phyloP scores from a whole-genome alignment of 23 tunicate genomes.

The Halocynthia aurantium region DNA sequence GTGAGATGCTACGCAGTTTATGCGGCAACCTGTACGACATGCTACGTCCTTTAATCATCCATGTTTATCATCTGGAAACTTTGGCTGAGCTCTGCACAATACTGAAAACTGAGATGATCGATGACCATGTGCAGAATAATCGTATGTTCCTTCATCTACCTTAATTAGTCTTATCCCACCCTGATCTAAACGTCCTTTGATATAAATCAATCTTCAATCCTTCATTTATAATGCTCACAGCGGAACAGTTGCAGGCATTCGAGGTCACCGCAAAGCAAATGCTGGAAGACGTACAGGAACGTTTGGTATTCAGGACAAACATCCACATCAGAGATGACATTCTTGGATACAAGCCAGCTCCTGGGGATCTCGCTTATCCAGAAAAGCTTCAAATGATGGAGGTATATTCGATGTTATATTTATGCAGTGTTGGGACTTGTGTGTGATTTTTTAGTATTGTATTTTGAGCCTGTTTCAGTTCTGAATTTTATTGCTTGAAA shows the following conservation, averaged over 20 bases:
- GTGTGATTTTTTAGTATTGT: too few relatives aligned
- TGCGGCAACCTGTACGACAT: slow-evolving; percentile 92
- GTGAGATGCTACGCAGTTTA: slow-evolving; percentile 87
- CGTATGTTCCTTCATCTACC: slow-evolving; percentile 27
- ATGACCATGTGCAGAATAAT: slow-evolving; percentile 93
- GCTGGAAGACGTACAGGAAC: slow-evolving; percentile 98
- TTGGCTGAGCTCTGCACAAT: slow-evolving; percentile 96
- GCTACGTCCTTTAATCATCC: slow-evolving; percentile 92
- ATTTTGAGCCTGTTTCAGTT: too few relatives aligned
- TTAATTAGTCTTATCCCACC: not conserved
- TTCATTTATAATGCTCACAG: not conserved
- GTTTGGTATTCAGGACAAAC: slow-evolving; percentile 91
- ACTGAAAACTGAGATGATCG: slow-evolving; percentile 94
- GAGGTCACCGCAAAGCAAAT: slow-evolving; percentile 74
- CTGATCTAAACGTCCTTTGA: not conserved
- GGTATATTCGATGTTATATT: slow-evolving; percentile 14
- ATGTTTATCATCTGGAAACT: slow-evolving; percentile 96
- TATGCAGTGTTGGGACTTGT: not conserved
- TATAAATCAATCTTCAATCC: not conserved
- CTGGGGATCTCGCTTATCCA: slow-evolving; percentile 97
- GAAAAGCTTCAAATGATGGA: slow-evolving; percentile 99
- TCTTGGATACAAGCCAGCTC: slow-evolving; percentile 78
- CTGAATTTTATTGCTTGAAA: too few relatives aligned
- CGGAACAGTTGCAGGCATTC: slow-evolving; percentile 89
- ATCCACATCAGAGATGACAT: slow-evolving; percentile 93